phyloP scores from a whole-genome alignment of 1,140 invertebrate genomes.

The Rhopalosiphum maidis region DNA sequence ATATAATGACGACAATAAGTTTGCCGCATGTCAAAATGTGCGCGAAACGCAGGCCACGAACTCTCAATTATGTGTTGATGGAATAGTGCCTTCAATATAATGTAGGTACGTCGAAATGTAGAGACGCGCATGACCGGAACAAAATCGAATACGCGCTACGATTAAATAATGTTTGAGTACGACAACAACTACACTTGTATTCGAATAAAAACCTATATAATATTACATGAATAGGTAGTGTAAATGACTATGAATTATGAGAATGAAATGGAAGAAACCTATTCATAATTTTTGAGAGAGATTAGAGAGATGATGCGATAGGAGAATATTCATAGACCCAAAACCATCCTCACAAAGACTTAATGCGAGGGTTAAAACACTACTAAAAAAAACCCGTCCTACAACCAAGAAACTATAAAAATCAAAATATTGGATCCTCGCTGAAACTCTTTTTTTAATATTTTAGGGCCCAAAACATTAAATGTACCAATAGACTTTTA shows the following conservation, averaged over 20 bases:
- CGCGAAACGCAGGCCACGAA: neutral
- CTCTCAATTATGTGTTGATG: neutral
- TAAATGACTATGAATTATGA: neutral
- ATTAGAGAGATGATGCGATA: neutral
- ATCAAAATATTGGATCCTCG: neutral
- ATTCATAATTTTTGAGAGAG: neutral
- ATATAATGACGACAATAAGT: neutral
- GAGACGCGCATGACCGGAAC: constrained; percentile 20
- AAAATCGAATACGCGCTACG: neutral
- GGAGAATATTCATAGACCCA: neutral
- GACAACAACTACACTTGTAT: neutral
- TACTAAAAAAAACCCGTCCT: neutral
- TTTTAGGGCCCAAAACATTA: neutral
- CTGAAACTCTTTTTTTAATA: neutral
- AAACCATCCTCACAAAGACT: no score
- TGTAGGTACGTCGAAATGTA: neutral
- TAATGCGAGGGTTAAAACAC: neutral
- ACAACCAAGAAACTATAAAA: neutral
- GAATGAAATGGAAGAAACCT: neutral
- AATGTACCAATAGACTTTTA: neutral
- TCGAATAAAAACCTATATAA: neutral
- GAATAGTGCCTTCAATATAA: neutral
- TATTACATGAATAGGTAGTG: neutral
- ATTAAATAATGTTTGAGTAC: neutral
- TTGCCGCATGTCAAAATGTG: neutral